phyloP scores from a whole-genome alignment of 1,140 invertebrate genomes.

The Orchestia grillus region DNA sequence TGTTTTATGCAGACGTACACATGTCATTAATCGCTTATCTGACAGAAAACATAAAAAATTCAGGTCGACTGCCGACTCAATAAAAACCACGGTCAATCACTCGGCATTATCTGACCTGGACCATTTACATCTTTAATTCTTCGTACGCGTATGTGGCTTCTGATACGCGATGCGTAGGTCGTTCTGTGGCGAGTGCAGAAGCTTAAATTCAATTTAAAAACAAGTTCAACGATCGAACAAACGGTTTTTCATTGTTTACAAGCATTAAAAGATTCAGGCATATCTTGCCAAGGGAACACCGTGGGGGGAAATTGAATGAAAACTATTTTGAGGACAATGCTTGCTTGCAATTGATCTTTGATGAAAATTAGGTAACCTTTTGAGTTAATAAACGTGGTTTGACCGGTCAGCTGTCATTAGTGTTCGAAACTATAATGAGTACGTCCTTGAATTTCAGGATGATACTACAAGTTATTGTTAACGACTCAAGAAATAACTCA shows the following conservation, averaged over 20 bases:
- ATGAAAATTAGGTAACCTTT: neutral
- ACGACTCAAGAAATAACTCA: too few species aligned
- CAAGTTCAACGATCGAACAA: neutral
- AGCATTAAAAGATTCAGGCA: neutral
- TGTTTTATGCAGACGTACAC: neutral
- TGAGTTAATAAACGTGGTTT: too few species aligned
- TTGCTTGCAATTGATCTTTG: neutral
- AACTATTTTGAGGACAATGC: neutral
- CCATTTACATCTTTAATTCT: constrained; percentile 2
- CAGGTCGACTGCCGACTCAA: neutral
- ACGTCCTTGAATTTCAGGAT: too few species aligned
- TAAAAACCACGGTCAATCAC: neutral
- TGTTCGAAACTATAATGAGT: too few species aligned
- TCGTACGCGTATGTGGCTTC: neutral
- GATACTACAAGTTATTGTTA: too few species aligned
- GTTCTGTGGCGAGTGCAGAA: neutral
- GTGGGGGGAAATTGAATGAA: neutral
- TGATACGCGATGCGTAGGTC: neutral
- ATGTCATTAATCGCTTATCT: neutral
- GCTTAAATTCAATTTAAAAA: neutral
- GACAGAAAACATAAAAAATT: neutral
- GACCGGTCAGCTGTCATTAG: too few species aligned
- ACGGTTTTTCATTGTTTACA: neutral
- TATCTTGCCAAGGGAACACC: neutral
- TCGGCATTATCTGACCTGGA: neutral